Evolutionary conservation across 2,113 vertebrate species (phyloP).

Genomic region (Agelaius tricolor): DNA sequence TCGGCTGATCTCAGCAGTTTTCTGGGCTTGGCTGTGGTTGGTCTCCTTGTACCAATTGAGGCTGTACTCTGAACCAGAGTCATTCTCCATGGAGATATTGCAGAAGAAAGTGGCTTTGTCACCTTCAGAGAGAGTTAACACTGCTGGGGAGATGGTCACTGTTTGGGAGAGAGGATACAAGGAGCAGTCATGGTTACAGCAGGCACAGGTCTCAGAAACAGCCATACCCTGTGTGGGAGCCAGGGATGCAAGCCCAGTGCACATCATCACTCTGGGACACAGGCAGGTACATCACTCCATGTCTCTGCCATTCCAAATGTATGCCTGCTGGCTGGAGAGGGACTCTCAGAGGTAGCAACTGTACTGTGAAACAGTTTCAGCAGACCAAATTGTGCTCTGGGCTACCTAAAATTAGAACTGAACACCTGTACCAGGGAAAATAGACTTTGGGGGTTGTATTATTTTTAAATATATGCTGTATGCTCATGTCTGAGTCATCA

Average conservation of each 20-base stretch:
- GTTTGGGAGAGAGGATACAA: not conserved
- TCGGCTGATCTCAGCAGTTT: conserved; percentile 34
- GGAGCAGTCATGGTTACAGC: not conserved
- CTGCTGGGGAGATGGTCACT: conserved; percentile 22
- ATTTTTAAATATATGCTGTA: not conserved
- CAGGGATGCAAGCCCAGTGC: not conserved
- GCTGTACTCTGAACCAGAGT: not conserved
- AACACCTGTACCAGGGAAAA: not conserved
- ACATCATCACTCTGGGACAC: not conserved
- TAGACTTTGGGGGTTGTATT: not conserved
- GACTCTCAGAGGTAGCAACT: not conserved
- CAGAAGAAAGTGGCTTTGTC: conserved; percentile 56
- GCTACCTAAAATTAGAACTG: not conserved
- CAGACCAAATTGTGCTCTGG: not conserved
- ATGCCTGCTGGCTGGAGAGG: not conserved
- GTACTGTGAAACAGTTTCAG: not conserved
- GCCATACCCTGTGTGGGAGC: not conserved
- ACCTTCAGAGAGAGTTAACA: not conserved
- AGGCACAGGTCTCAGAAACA: not conserved
- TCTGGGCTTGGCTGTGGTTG: not conserved
- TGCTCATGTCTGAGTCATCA: not conserved
- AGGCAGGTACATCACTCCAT: not conserved
- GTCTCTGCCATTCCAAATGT: not conserved
- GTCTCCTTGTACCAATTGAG: conserved; percentile 56
- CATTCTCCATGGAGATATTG: conserved; percentile 8